These are phyloP conservation scores for Physocephala rufipes DNA, from an alignment of 2,888 invertebrate genomes.

Conservation along the genomic window DNA sequence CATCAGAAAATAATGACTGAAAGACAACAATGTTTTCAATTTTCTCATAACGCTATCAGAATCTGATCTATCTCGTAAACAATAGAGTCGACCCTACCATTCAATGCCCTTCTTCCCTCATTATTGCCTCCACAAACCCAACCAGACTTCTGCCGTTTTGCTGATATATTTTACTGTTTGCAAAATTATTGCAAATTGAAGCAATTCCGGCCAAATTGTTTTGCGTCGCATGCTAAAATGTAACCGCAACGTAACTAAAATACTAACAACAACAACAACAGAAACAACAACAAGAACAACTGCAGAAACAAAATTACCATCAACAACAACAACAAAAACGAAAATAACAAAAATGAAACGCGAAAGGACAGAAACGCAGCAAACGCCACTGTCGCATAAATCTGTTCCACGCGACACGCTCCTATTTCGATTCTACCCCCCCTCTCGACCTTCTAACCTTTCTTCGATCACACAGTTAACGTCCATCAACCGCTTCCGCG, in stretches of 20 bases:
- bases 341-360: slow-evolving; percentile 8
- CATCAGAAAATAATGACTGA: too few species aligned
- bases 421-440: slow-evolving; percentile 13
- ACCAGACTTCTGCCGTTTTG: slow-evolving; percentile 1
- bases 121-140: slow-evolving; percentile 11
- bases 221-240: slow-evolving; percentile 48
- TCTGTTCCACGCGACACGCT: slow-evolving; percentile 23
- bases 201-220: slow-evolving; percentile 42
- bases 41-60: slow-evolving; percentile 18
- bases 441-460: slow-evolving; percentile 2
- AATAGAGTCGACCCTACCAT: background rate
- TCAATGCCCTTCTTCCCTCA: background rate
- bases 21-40: slow-evolving; percentile 6
- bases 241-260: slow-evolving; percentile 34
- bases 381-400: slow-evolving; percentile 34
- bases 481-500: slow-evolving; percentile 17
- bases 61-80: slow-evolving; percentile 21
- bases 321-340: slow-evolving; percentile 5
- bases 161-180: slow-evolving; percentile 22
- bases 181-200: slow-evolving; percentile 44
- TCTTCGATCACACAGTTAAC: background rate
- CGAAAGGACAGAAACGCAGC: background rate
- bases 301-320: slow-evolving; percentile 4
- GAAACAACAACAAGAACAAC: slow-evolving; percentile 20
- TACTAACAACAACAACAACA: slow-evolving; percentile 23